Evolutionary conservation across 2,113 vertebrate genomes (phyloP).

Genomic region (Callaeas wilsoni): DNA sequence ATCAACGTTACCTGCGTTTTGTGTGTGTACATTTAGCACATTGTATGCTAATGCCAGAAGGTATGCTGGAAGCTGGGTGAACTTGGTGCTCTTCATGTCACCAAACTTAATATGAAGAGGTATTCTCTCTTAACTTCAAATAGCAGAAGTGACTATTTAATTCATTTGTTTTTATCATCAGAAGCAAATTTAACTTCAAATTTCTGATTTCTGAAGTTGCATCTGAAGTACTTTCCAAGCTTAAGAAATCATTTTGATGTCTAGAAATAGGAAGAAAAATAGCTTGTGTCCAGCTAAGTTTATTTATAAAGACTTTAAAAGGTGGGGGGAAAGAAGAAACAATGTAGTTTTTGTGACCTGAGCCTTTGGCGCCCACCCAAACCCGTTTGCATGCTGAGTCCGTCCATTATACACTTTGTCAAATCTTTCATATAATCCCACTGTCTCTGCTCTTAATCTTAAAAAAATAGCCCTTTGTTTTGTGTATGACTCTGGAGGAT

Average conservation of each 20-base stretch:
- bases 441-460: constrained; percentile 55
- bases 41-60: neutral
- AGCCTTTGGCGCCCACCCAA: constrained; percentile 20
- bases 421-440: constrained; percentile 33
- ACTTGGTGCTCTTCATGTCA: neutral
- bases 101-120: neutral
- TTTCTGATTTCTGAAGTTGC: neutral
- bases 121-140: neutral
- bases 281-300: neutral
- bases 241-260: neutral
- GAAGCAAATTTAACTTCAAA: neutral
- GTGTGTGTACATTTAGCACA: neutral
- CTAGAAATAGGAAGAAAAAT: neutral
- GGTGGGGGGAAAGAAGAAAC: neutral
- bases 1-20: neutral
- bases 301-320: constrained; percentile 4
- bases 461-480: constrained; percentile 53
- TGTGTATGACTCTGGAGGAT: constrained; percentile 28
- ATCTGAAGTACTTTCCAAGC: neutral
- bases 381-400: neutral
- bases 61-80: neutral
- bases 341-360: constrained; percentile 13
- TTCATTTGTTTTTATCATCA: neutral
- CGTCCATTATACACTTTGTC: neutral
- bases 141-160: neutral